Evolutionary conservation across 2,888 invertebrate species (phyloP), one percentile per base, ranked within the genome.

Genomic region (Arctia plantaginis): DNA sequence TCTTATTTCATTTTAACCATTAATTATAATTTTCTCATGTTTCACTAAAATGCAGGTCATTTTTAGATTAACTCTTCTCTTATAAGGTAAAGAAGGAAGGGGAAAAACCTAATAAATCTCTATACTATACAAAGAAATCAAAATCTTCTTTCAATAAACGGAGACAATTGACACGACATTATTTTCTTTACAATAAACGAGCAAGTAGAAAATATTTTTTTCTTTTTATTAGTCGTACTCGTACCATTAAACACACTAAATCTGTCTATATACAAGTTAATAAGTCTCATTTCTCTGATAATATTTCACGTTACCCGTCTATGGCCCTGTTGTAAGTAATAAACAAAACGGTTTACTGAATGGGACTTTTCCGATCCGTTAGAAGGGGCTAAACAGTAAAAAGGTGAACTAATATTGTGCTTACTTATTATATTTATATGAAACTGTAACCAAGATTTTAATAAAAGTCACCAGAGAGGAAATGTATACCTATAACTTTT

Each of bases 301-400:
- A 30, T 62, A 62, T 30, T 30, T 66, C 18, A 59, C 39, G 41
- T 76, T 75, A 74, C 59, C 72, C 66, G 55, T n/a, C 70, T 74
- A 76, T 75, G 39, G 59, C 73, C 20, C 33, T 13, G 71, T 47
- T 65, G 64, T 70, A 62, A 30, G 66, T 62, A 35, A 70, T 77
- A 82, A 83, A 84, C 80, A 82, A 77, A 74, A 72, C 33, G 55
- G 72, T 80, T 80, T 77, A 83, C 74, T 75, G 74, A 75, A 68
- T 76, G 72, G 41, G 70, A 77, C 73, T 76, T 77, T 76, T 71
- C 73, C 79, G 71, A 75, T 74, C 68, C 66, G 66, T 12, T 47
- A 67, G 23, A 67, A 67, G 33, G 27, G 67, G 12, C 33, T 4
- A 23, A 12, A 67, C 47, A 67, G 47, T 67, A 67, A 47, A 67